A percentile compares a stretch with the other conserved stretches of the same genome.
phyloP scores from a whole-genome alignment of 2,797 vertebrate genomes.

The Myotis pilosus region DNA sequence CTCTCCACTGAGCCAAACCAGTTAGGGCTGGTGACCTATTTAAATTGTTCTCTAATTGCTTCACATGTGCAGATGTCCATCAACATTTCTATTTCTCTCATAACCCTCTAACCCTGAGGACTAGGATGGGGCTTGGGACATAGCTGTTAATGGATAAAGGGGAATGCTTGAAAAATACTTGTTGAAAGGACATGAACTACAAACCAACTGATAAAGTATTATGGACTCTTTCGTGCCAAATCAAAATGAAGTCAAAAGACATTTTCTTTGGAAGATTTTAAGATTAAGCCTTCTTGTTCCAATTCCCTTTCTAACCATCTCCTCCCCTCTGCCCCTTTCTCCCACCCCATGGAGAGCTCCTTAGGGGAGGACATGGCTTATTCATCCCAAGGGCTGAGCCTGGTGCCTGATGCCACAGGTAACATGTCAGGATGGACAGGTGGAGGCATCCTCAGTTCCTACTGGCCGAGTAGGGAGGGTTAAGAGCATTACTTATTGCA shows the following conservation, averaged over 20 bases:
- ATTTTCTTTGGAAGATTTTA: background rate
- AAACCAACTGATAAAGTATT: background rate
- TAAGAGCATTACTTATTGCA: background rate
- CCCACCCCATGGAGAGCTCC: background rate
- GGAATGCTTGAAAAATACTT: background rate
- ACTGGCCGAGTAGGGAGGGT: background rate
- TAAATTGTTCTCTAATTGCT: slow-evolving; percentile 46
- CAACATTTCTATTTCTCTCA: background rate
- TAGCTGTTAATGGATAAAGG: background rate
- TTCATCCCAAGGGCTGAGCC: background rate
- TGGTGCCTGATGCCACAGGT: background rate
- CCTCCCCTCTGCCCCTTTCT: background rate
- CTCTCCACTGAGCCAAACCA: too few species aligned
- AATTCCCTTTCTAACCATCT: background rate
- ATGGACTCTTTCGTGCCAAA: background rate
- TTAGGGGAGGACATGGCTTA: background rate
- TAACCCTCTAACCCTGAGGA: background rate
- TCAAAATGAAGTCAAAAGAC: slow-evolving; percentile 11
- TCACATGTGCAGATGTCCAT: background rate
- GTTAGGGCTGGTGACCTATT: background rate
- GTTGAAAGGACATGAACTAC: background rate
- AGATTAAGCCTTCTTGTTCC: background rate
- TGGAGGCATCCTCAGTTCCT: background rate
- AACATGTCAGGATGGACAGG: background rate
- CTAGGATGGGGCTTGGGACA: background rate